Percentiles rank a stretch among this genome's conserved stretches.
Conservation (phyloP, 2,888 invertebrate genomes). For the Ashinkailepas kermadecensis region DNA sequence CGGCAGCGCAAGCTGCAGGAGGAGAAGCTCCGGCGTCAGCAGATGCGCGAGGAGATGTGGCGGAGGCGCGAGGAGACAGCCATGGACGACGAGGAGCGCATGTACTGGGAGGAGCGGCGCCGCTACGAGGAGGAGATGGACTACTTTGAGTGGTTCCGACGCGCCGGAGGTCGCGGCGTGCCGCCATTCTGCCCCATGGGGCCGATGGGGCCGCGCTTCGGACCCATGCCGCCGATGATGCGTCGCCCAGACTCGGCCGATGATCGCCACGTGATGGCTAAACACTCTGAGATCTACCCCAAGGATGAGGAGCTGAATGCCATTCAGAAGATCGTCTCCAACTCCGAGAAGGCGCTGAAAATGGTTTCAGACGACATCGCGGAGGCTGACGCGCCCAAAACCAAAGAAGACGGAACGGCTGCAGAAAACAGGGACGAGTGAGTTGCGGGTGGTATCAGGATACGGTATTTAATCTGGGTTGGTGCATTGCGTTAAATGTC, state of each 20-base stretch:
- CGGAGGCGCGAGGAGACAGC: constrained; percentile 53
- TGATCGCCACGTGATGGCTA: constrained; percentile 88
- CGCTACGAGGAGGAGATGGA: constrained; percentile 64
- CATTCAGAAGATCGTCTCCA: constrained; percentile 85
- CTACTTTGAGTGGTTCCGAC: constrained; percentile 62
- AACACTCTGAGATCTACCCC: constrained; percentile 90
- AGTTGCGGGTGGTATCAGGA: neutral
- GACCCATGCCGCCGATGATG: constrained; percentile 44
- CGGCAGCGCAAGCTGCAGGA: constrained; percentile 59
- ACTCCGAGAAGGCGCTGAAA: constrained; percentile 89
- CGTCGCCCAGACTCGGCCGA: constrained; percentile 87
- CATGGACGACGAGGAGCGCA: constrained; percentile 65
- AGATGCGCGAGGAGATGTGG: constrained; percentile 52
- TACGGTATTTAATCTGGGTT: no score
- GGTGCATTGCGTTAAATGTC: no score
- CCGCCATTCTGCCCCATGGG: constrained; percentile 47
- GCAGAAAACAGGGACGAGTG: constrained; percentile 34
- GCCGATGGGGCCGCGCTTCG: constrained; percentile 40
- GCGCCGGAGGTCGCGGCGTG: neutral
- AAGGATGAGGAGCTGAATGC: constrained; percentile 51
- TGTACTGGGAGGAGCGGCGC: constrained; percentile 80
- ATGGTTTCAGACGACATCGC: constrained; percentile 83
- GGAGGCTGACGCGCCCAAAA: constrained; percentile 46
- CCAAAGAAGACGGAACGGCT: constrained; percentile 60
- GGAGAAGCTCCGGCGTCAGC: constrained; percentile 70